These are phyloP conservation scores for Pituophis catenifer DNA, from an alignment of 2,113 vertebrate species.

Conservation along the genomic window DNA sequence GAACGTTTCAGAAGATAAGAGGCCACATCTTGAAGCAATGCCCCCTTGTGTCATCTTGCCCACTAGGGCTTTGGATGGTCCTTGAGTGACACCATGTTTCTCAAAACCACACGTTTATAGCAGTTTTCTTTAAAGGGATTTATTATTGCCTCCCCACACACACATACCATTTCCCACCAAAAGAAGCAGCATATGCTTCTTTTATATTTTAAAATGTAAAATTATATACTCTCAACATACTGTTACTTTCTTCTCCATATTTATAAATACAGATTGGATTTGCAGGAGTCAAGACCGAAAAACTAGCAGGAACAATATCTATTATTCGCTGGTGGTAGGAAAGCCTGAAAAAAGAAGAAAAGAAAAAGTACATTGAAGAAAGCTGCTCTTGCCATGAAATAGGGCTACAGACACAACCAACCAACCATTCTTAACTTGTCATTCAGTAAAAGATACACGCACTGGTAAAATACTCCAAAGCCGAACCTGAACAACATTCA, in stretches of 20 bases:
- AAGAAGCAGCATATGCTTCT: not conserved
- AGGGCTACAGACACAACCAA: not conserved
- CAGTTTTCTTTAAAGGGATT: not conserved
- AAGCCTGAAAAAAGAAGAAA: conserved; percentile 73
- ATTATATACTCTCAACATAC: conserved; percentile 73
- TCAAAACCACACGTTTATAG: not conserved
- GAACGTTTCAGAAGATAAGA: not conserved
- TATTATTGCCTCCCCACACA: not conserved
- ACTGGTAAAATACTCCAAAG: not conserved
- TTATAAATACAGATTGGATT: conserved; percentile 88
- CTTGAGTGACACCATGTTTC: not conserved
- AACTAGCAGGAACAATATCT: conserved; percentile 91
- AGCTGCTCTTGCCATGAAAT: not conserved
- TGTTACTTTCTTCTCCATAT: conserved; percentile 84
- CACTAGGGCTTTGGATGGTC: not conserved
- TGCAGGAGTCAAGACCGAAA: conserved; percentile 88
- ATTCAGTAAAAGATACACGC: not conserved
- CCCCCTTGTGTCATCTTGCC: not conserved
- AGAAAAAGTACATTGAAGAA: not conserved
- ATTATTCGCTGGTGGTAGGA: conserved; percentile 96
- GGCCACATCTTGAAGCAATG: not conserved
- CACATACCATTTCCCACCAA: not conserved
- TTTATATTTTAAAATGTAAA: not conserved
- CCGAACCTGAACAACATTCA: not conserved
- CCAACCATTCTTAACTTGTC: not conserved